Percentiles rank a stretch among this genome's conserved stretches.
Evolutionary conservation across 2,888 invertebrate species (phyloP).

Genomic region (Cheilosia soror): DNA sequence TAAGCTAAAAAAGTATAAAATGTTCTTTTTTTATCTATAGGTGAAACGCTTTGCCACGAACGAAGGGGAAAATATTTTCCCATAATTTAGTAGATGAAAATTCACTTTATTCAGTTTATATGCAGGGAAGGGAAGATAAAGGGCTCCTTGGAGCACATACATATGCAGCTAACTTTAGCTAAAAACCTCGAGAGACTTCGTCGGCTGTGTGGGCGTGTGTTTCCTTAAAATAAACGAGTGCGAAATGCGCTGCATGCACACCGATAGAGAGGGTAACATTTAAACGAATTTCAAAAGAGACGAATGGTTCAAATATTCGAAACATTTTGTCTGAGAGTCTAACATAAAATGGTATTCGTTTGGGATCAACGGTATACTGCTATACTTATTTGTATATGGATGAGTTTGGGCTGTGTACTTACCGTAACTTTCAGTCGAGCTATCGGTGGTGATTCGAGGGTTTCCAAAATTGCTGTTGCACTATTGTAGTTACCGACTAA

Average conservation of each 20-base stretch:
- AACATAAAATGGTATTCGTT: constrained; percentile 36
- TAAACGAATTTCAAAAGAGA: constrained; percentile 61
- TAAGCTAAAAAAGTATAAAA: constrained; percentile 15
- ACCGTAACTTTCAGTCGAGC: constrained; percentile 83
- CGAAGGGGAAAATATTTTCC: constrained; percentile 45
- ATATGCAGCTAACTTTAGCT: constrained; percentile 13
- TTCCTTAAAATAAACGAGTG: constrained; percentile 25
- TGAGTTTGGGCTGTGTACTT: constrained; percentile 74
- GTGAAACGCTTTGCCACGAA: constrained; percentile 5
- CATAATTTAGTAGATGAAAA: constrained; percentile 53
- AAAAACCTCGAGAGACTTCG: constrained; percentile 19
- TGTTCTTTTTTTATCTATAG: constrained; percentile 1
- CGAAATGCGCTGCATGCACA: constrained; percentile 8
- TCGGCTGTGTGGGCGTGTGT: constrained; percentile 1
- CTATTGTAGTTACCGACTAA: constrained; percentile 84
- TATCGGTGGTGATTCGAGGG: constrained; percentile 83
- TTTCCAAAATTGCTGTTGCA: constrained; percentile 83
- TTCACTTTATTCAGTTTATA: constrained; percentile 70
- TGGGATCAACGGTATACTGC: constrained; percentile 24
- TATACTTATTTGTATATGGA: not conserved
- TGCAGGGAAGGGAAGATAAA: constrained; percentile 49
- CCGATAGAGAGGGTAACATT: constrained; percentile 31
- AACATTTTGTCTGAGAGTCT: constrained; percentile 52
- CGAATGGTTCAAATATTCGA: constrained; percentile 58
- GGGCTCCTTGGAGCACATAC: constrained; percentile 28